Percentiles rank a stretch among this genome's conserved stretches.
Evolutionary conservation across 2,797 vertebrate genomes (phyloP).

Genomic region (Sebastes flavidus): DNA sequence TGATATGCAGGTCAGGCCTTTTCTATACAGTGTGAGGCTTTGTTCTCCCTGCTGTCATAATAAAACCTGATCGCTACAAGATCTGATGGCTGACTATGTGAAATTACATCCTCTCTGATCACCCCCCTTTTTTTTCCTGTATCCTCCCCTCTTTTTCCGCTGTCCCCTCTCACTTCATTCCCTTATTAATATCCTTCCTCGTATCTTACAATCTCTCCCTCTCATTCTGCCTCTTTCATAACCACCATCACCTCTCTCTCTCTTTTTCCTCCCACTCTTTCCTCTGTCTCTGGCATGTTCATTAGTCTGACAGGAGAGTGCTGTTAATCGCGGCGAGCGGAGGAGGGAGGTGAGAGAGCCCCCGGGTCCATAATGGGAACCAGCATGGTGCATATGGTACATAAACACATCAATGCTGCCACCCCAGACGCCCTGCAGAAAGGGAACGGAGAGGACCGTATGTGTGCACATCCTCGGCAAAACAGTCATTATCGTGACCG

Average conservation of each 20-base stretch:
- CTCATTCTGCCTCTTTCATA: constrained; percentile 39
- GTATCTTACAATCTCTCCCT: constrained; percentile 50
- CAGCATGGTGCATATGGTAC: constrained; percentile 68
- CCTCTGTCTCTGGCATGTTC: constrained; percentile 56
- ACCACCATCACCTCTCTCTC: background rate
- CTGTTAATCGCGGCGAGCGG: constrained; percentile 59
- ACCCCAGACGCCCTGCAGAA: constrained; percentile 31
- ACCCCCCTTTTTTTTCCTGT: background rate
- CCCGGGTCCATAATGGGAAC: constrained; percentile 65
- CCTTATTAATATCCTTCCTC: constrained; percentile 54
- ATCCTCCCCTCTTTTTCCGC: background rate
- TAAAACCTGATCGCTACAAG: constrained; percentile 9
- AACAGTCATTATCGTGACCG: constrained; percentile 34
- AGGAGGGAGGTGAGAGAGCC: constrained; percentile 55
- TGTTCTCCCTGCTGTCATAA: constrained; percentile 11
- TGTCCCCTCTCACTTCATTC: constrained; percentile 24
- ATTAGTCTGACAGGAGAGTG: constrained; percentile 72
- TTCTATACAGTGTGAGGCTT: background rate
- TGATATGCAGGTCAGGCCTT: constrained; percentile 14
- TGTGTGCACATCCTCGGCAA: constrained; percentile 19
- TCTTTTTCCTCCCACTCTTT: constrained; percentile 20
- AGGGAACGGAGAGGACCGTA: constrained; percentile 3
- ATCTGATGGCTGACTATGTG: constrained; percentile 30
- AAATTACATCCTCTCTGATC: constrained; percentile 33
- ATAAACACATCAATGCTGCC: constrained; percentile 65